Evolutionary conservation across 2,888 invertebrate genomes (phyloP).

Genomic region (Calliphora vomitoria): DNA sequence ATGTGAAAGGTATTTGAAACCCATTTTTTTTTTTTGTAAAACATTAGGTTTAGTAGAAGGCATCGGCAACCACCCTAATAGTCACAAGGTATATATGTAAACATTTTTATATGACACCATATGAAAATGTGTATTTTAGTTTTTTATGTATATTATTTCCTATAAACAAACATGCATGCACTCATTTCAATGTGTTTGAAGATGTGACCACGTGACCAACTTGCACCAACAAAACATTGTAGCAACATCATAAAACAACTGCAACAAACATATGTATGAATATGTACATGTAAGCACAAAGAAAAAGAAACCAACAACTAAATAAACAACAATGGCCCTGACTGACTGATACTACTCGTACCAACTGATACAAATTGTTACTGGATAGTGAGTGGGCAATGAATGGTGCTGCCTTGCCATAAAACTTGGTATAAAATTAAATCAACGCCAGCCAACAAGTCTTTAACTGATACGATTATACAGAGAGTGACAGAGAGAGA

Average conservation of each 20-base stretch:
- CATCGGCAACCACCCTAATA: too few species aligned
- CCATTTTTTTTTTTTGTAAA: too few species aligned
- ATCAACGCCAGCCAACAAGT: constrained; percentile 65
- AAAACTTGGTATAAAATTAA: constrained; percentile 60
- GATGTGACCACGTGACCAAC: constrained; percentile 56
- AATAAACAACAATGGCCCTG: constrained; percentile 51
- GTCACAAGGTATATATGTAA: too few species aligned
- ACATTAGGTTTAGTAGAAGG: too few species aligned
- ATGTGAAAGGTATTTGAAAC: too few species aligned
- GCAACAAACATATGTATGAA: background rate
- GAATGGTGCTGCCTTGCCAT: background rate
- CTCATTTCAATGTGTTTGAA: constrained; percentile 44
- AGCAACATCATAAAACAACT: constrained; percentile 1
- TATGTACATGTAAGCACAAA: background rate
- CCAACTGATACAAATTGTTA: background rate
- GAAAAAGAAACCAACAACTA: constrained; percentile 22
- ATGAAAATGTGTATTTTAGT: background rate
- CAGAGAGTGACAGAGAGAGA: background rate
- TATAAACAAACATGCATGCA: constrained; percentile 49
- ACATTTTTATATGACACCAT: background rate
- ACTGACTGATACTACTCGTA: constrained; percentile 8
- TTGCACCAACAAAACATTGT: constrained; percentile 6
- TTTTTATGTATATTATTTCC: constrained; percentile 45
- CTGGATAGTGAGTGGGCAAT: background rate
- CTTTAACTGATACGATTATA: background rate